Base-by-base conservation (phyloP, 2,888 invertebrate species). In the Brenthis daphne region DNA sequence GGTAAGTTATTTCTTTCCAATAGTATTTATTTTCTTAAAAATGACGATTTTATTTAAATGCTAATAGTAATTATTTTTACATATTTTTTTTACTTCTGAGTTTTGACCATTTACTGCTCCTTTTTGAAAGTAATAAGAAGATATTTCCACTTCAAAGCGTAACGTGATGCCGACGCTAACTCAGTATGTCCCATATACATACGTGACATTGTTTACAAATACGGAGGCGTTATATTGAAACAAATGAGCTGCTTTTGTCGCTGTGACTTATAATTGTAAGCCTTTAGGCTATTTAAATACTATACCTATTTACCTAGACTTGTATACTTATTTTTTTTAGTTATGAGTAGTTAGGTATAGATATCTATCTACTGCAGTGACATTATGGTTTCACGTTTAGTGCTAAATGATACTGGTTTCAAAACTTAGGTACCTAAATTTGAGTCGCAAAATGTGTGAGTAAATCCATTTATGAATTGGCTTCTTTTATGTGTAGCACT, bases 181-280 rank as follows among this genome's bases (percentile, higher is more conserved):
- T 73, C 56, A 67, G 61, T 68, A 60, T 53, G 57, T 64, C 63
- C 56, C 65, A 60, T 70, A 56, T 71, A 68, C 65, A 56, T 72
- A 68, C 65, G 65, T 71, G 64, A 72, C 73, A 65, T 54, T 68
- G 72, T 72, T 68, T 74, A 72, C 68, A 66, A 73, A 74, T 72
- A 73, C 68, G 65, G 65, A 69, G 65, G 71, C 68, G 57, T 67
- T 68, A 56, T 70, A 70, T 67, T 71, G 67, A 71, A 72, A 70
- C 64, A 70, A 69, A 73, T 69, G 64, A 67, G 57, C 68, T 61
- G 67, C 56, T 60, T 67, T 73, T 73, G 74, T 70, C 66, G 64
- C 58, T 66, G 71, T 74, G 69, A 72, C 69, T 71, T 71, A 70
- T 70, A 60, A 69, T 71, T 71, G 69, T 70, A 60, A 69, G 60